Conservation (phyloP, 1,140 invertebrate genomes). For the Dolichoris vasculosae region DNA sequence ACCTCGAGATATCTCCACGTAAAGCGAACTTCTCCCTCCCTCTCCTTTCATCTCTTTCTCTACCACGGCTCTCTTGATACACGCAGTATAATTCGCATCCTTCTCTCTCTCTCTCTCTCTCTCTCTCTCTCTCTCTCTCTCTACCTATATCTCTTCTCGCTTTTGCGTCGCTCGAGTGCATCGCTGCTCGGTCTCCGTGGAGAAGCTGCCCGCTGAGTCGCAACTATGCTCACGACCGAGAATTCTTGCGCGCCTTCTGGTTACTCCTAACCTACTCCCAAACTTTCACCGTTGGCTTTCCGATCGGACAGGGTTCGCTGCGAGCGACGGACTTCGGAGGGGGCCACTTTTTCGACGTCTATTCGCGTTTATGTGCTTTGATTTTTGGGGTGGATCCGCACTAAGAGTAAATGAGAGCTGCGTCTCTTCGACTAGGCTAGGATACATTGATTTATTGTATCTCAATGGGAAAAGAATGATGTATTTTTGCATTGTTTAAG, state of each 20-base stretch:
- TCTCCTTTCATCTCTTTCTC: not conserved
- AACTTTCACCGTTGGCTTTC: slow-evolving; percentile 27
- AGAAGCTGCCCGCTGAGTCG: slow-evolving; percentile 19
- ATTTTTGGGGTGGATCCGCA: not conserved
- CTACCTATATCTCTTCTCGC: not conserved
- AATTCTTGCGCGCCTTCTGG: not conserved
- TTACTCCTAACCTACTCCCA: slow-evolving; percentile 15
- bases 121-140: slow-evolving; percentile 1
- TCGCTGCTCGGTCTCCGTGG: not conserved
- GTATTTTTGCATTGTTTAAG: not conserved
- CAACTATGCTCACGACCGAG: not conserved
- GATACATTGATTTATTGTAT: slow-evolving; percentile 3
- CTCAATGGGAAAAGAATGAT: not conserved
- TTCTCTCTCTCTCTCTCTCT: not conserved
- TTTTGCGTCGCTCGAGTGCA: not conserved
- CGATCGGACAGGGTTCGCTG: not conserved
- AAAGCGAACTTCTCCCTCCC: not conserved
- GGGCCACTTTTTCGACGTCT: not conserved
- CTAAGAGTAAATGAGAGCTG: not conserved
- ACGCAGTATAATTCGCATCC: not conserved
- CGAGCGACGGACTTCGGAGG: not conserved
- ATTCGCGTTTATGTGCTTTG: not conserved
- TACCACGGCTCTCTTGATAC: not conserved
- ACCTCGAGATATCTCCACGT: too few species aligned
- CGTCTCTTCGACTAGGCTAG: not conserved